These are phyloP conservation scores for Agonum fuliginosum DNA, from an alignment of 2,888 invertebrate species.

Conservation along the genomic window DNA sequence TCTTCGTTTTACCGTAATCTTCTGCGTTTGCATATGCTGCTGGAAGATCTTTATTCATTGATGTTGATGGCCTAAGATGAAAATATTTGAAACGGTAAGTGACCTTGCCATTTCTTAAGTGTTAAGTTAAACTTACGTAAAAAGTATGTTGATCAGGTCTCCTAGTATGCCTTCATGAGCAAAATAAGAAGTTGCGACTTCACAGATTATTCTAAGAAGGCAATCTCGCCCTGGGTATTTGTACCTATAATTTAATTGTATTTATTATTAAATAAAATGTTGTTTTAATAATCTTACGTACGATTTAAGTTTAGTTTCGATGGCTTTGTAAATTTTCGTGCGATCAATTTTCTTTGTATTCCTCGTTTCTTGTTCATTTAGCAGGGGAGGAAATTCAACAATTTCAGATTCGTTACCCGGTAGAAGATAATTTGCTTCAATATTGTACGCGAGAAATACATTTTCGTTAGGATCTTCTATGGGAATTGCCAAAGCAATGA, in stretches of 20 bases:
- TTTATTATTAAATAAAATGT: neutral
- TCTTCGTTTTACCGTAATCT: conserved; percentile 71
- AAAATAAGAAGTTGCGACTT: conserved; percentile 66
- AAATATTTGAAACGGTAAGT: neutral
- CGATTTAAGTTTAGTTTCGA: conserved; percentile 62
- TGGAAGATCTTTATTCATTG: conserved; percentile 75
- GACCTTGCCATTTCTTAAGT: neutral
- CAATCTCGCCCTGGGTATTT: conserved; percentile 69
- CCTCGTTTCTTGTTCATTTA: conserved; percentile 63
- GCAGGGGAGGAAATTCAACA: conserved; percentile 68
- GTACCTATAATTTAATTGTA: too few species aligned
- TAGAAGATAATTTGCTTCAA: conserved; percentile 81
- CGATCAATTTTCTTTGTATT: conserved; percentile 51
- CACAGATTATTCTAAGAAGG: conserved; percentile 69
- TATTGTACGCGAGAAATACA: conserved; percentile 84
- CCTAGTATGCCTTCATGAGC: conserved; percentile 68
- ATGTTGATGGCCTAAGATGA: conserved; percentile 76
- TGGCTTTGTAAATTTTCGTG: conserved; percentile 34
- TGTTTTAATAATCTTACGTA: conserved; percentile 32
- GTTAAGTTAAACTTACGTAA: conserved; percentile 67
- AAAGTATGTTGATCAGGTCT: conserved; percentile 68
- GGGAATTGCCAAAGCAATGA: conserved; percentile 83
- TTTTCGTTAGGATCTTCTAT: conserved; percentile 81
- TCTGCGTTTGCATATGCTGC: conserved; percentile 77
- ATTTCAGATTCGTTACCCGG: conserved; percentile 74